phyloP scores from a whole-genome alignment of 2,797 vertebrate species.

The Serranus cabrilla region DNA sequence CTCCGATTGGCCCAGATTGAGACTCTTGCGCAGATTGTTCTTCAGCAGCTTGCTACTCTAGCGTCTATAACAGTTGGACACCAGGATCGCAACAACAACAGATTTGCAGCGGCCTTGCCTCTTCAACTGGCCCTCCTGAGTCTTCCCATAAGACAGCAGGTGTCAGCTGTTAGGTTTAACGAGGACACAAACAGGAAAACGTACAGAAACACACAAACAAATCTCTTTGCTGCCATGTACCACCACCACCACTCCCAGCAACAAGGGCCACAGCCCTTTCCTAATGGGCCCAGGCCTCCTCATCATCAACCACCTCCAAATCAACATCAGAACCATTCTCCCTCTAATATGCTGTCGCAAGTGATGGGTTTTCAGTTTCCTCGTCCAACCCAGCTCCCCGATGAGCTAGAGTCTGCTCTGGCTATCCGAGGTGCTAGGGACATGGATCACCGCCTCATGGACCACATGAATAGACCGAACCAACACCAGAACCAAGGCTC shows the following conservation, averaged over 20 bases:
- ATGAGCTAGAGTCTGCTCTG: constrained; percentile 80
- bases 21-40: constrained; percentile 85
- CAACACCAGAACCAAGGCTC: constrained; percentile 73
- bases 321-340: constrained; percentile 62
- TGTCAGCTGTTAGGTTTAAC: constrained; percentile 81
- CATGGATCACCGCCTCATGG: constrained; percentile 77
- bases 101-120: constrained; percentile 56
- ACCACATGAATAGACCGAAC: constrained; percentile 64
- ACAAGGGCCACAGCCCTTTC: constrained; percentile 69
- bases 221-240: constrained; percentile 79
- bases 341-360: constrained; percentile 69
- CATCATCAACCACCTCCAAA: constrained; percentile 64
- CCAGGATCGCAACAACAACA: constrained; percentile 64
- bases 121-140: constrained; percentile 83
- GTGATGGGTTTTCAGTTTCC: constrained; percentile 77
- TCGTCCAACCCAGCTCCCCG: constrained; percentile 78
- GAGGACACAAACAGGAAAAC: constrained; percentile 78
- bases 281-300: constrained; percentile 61
- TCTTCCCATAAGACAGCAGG: constrained; percentile 76
- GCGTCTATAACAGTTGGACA: constrained; percentile 75
- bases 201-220: constrained; percentile 63
- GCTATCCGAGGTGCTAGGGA: constrained; percentile 74
- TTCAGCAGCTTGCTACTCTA: constrained; percentile 85
- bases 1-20: constrained; percentile 89
- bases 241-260: constrained; percentile 84